These are phyloP conservation scores for Phalanger gymnotis DNA, from an alignment of 2,797 vertebrate species.

Conservation along the genomic window DNA sequence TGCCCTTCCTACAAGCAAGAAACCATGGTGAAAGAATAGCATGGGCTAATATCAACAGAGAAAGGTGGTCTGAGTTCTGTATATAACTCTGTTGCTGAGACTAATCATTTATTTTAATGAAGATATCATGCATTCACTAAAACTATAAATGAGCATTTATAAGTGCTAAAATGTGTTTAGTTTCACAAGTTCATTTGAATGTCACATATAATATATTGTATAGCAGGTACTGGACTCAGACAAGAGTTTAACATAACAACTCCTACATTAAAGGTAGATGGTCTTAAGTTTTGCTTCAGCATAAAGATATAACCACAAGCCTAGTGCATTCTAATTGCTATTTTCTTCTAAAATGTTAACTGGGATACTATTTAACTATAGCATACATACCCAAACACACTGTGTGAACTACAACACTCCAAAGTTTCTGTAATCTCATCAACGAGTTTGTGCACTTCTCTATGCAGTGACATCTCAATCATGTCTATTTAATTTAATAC, in stretches of 20 bases:
- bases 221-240: not conserved
- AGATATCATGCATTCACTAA: not conserved
- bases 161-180: not conserved
- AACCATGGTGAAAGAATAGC: not conserved
- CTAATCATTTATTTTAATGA: not conserved
- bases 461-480: not conserved
- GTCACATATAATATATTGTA: not conserved
- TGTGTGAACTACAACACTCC: not conserved
- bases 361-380: not conserved
- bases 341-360: not conserved
- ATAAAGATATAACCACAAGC: not conserved
- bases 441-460: not conserved
- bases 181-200: not conserved
- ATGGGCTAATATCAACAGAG: not conserved
- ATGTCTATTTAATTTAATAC: not conserved
- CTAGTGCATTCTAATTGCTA: not conserved
- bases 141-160: not conserved
- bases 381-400: not conserved
- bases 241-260: not conserved
- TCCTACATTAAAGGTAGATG: not conserved
- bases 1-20: not conserved
- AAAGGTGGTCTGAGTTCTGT: not conserved
- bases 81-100: not conserved
- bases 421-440: not conserved
- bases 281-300: not conserved